These are phyloP conservation scores for Engystomops pustulosus DNA, from an alignment of 2,113 vertebrate genomes.

Conservation along the genomic window DNA sequence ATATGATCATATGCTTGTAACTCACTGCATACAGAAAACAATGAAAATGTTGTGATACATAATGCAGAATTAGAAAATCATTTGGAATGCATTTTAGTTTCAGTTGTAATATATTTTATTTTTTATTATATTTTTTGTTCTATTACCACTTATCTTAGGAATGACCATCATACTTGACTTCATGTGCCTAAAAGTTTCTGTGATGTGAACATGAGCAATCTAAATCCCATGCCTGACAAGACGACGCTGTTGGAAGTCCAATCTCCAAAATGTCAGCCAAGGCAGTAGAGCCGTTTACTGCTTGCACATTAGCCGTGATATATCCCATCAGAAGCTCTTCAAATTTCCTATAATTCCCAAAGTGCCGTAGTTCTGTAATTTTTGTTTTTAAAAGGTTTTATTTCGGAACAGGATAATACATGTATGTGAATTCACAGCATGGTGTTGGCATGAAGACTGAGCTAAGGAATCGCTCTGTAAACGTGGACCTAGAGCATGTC, in stretches of 20 bases:
- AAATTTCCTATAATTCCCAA: background rate
- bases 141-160: conserved; percentile 65
- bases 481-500: too few species aligned
- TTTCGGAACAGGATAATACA: too few species aligned
- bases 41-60: background rate
- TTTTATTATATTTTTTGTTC: conserved; percentile 38
- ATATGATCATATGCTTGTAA: background rate
- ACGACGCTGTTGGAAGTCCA: conserved; percentile 71
- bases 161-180: conserved; percentile 67
- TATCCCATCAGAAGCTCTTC: conserved; percentile 60
- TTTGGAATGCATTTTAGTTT: conserved; percentile 39
- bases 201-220: conserved; percentile 67
- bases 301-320: conserved; percentile 62
- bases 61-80: background rate
- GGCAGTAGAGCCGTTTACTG: conserved; percentile 57
- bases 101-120: conserved; percentile 28
- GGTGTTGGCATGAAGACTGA: background rate
- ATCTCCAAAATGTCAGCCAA: conserved; percentile 71
- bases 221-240: conserved; percentile 67
- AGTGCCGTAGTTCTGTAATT: conserved; percentile 47
- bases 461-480: too few species aligned
- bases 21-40: background rate
- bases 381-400: conserved; percentile 54
- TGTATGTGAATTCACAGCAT: background rate
- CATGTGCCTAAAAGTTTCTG: conserved; percentile 64